phyloP scores from a whole-genome alignment of 1,140 invertebrate genomes.

The Drosophila grimshawi region DNA sequence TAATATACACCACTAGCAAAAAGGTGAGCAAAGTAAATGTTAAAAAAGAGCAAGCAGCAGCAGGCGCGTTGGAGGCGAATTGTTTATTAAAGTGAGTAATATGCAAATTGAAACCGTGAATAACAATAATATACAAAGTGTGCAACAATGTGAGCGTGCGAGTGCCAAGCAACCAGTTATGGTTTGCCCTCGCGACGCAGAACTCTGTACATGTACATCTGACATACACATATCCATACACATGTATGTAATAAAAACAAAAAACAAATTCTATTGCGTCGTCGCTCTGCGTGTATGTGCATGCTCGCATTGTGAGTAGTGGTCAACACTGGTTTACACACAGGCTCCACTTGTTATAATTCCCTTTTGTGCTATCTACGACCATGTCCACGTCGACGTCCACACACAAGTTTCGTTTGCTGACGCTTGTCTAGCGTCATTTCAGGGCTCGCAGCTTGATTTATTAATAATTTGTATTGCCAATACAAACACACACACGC shows the following conservation, averaged over 20 bases:
- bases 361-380: background rate
- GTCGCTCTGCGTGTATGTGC: conserved; percentile 13
- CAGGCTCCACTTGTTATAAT: conserved; percentile 1
- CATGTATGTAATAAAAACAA: conserved; percentile 71
- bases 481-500: conserved; percentile 14
- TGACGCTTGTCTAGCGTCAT: conserved; percentile 26
- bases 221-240: conserved; percentile 8
- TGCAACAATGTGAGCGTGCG: conserved; percentile 17
- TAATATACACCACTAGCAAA: conserved; percentile 13
- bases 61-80: conserved; percentile 39
- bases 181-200: conserved; percentile 24
- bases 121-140: conserved; percentile 15
- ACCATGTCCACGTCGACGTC: conserved; percentile 1
- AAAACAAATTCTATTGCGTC: conserved; percentile 58
- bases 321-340: background rate
- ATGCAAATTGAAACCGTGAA: conserved; percentile 14
- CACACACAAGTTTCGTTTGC: conserved; percentile 7
- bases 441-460: conserved; percentile 58
- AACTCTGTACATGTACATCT: conserved; percentile 22
- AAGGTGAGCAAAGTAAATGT: conserved; percentile 41
- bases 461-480: conserved; percentile 73
- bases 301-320: background rate
- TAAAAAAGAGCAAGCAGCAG: conserved; percentile 40
- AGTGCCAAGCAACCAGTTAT: conserved; percentile 57
- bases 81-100: conserved; percentile 70